Conservation (phyloP, 2,113 vertebrate genomes). For the Puntigrus tetrazona region DNA sequence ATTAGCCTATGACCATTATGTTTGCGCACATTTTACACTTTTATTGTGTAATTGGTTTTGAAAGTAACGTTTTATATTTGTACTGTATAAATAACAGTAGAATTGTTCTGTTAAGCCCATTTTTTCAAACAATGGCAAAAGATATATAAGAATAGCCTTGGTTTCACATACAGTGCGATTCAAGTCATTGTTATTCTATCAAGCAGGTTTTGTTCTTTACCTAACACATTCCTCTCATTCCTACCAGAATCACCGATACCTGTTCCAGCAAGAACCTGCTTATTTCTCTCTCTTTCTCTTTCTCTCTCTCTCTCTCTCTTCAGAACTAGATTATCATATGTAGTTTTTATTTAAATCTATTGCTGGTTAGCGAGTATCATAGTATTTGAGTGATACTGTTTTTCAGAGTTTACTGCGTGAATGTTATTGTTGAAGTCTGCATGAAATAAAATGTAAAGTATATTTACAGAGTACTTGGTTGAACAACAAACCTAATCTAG, state of each 20-base stretch:
- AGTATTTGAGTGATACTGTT: neutral
- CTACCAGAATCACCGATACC: constrained; percentile 10
- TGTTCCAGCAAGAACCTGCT: constrained; percentile 62
- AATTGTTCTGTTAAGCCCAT: neutral
- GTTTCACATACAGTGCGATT: neutral
- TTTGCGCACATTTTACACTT: neutral
- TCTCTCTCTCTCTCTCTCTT: neutral
- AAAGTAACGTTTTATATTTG: neutral
- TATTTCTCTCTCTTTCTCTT: neutral
- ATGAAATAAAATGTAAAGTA: neutral
- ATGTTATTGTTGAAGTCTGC: neutral
- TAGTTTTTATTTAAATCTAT: neutral
- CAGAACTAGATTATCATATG: neutral
- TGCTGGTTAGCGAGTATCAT: neutral
- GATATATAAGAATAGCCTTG: neutral
- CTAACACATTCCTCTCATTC: constrained; percentile 68
- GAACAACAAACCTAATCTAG: neutral
- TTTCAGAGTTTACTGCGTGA: neutral
- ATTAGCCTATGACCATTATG: neutral
- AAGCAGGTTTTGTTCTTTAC: constrained; percentile 33
- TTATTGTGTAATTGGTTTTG: neutral
- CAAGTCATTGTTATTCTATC: neutral
- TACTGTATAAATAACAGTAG: neutral
- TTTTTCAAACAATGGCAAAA: neutral
- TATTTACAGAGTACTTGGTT: neutral